A percentile compares a stretch with the other conserved stretches of the same genome.
phyloP scores from a whole-genome alignment of 1,140 invertebrate genomes.

The Heliconius himera region DNA sequence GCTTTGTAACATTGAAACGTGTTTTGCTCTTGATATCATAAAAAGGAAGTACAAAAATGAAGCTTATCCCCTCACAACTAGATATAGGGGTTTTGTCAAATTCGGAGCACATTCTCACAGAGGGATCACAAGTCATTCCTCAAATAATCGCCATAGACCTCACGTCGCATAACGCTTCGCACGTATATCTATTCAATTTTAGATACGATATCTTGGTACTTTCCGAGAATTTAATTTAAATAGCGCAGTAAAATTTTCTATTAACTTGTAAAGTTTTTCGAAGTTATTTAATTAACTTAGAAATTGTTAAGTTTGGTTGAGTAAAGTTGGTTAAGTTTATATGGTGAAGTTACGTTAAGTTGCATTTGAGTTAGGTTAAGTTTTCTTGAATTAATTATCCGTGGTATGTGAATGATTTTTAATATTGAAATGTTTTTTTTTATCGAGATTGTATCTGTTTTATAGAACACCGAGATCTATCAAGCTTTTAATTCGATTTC shows the following conservation, averaged over 20 bases:
- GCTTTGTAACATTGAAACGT: conserved; percentile 41
- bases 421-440: neutral
- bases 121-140: conserved; percentile 50
- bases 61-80: conserved; percentile 16
- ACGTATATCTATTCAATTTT: conserved; percentile 35
- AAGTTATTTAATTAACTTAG: conserved; percentile 14
- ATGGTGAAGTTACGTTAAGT: neutral
- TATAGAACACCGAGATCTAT: neutral
- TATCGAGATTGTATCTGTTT: too few species aligned
- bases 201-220: conserved; percentile 1
- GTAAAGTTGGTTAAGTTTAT: neutral
- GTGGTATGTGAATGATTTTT: neutral
- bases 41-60: conserved; percentile 23
- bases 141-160: conserved; percentile 47
- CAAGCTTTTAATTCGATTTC: too few species aligned
- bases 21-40: conserved; percentile 24
- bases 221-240: conserved; percentile 19
- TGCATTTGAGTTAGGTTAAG: neutral
- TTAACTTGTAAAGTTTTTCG: neutral
- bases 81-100: conserved; percentile 1
- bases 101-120: conserved; percentile 30
- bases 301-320: neutral
- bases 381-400: conserved; percentile 10
- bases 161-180: conserved; percentile 40
- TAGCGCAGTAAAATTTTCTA: neutral